Conservation (phyloP, 2,888 invertebrate genomes). For the Drosophila sordidula region DNA sequence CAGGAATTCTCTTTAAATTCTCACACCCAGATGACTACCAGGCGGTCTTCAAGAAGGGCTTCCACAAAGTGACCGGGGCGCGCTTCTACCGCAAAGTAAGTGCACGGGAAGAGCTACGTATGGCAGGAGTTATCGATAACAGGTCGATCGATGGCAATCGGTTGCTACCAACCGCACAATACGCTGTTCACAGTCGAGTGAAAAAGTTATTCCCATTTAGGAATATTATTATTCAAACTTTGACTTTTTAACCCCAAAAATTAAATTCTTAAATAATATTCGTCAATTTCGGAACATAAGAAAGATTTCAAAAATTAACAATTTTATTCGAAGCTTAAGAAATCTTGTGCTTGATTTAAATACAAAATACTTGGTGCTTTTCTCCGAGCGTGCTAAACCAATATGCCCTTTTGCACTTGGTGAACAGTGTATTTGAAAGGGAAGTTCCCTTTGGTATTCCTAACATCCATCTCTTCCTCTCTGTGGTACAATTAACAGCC, state of each 20-base stretch:
- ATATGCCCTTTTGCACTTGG: neutral
- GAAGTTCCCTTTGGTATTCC: too few species aligned
- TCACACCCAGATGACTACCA: slow-evolving; percentile 94
- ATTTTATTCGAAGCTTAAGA: too few species aligned
- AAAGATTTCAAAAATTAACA: too few species aligned
- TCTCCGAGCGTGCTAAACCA: too few species aligned
- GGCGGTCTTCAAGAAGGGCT: slow-evolving; percentile 94
- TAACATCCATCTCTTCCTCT: neutral
- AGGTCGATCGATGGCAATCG: neutral
- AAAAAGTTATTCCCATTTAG: too few species aligned
- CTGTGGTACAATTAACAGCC: neutral
- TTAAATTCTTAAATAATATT: too few species aligned
- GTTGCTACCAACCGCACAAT: neutral
- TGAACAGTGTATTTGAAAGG: neutral
- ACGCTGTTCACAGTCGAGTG: neutral
- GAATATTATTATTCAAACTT: too few species aligned
- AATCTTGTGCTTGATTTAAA: too few species aligned
- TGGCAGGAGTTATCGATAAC: neutral
- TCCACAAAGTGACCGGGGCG: slow-evolving; percentile 94
- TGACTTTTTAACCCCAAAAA: too few species aligned
- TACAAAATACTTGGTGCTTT: too few species aligned
- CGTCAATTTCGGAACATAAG: too few species aligned
- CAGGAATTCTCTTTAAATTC: slow-evolving; percentile 95
- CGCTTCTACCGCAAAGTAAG: slow-evolving; percentile 93
- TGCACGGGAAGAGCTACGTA: neutral